Percentiles rank a stretch among this genome's conserved stretches.
phyloP scores from a whole-genome alignment of 2,888 invertebrate genomes.

The Eupithecia inturbata region DNA sequence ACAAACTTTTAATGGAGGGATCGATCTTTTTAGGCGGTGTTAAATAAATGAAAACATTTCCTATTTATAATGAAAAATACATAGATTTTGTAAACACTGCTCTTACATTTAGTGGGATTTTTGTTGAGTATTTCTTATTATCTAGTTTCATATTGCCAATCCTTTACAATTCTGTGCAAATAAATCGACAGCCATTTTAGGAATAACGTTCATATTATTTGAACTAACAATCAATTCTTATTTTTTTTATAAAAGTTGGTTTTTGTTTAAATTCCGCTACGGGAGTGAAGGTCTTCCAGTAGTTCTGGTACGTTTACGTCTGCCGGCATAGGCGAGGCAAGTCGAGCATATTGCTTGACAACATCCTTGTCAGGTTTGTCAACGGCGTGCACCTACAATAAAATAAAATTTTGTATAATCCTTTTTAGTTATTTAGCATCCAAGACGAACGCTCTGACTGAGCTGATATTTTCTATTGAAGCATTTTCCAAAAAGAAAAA shows the following conservation, averaged over 20 bases:
- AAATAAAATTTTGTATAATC: too few relatives aligned
- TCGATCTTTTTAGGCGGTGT: constrained; percentile 13
- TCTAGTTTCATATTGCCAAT: neutral
- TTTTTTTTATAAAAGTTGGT: neutral
- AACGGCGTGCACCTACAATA: neutral
- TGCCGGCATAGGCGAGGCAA: constrained; percentile 64
- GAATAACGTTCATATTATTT: neutral
- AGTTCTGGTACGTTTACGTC: constrained; percentile 60
- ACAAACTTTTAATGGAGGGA: constrained; percentile 31
- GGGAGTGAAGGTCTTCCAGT: constrained; percentile 49
- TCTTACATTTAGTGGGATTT: constrained; percentile 19
- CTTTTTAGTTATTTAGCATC: neutral
- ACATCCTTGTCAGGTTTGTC: constrained; percentile 48
- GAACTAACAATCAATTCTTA: neutral
- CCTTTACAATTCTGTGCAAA: neutral
- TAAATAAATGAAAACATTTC: constrained; percentile 24
- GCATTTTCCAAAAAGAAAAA: too few relatives aligned
- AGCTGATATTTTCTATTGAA: neutral
- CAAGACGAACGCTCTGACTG: neutral
- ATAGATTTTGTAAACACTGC: neutral
- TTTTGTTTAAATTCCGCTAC: neutral
- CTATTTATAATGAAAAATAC: neutral
- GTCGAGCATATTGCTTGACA: constrained; percentile 64
- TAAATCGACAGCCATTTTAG: neutral
- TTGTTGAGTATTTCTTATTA: neutral